These are phyloP conservation scores for Stichopus chloronotus DNA, from an alignment of 35 echinoderm and acorn worm genomes.

Conservation along the genomic window DNA sequence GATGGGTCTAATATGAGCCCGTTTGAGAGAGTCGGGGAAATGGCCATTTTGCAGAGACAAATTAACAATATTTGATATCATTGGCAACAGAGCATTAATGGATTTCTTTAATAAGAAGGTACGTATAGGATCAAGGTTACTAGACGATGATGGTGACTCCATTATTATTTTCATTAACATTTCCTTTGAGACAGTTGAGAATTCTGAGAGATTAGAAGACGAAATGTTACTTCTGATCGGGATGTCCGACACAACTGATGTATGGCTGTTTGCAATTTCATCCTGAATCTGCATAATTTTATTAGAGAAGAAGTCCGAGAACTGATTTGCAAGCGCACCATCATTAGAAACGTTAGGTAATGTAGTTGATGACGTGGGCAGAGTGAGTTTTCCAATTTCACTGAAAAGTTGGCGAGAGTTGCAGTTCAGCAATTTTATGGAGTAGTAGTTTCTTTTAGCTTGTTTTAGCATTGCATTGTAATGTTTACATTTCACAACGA, in stretches of 20 bases:
- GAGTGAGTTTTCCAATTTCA: conserved; percentile 10
- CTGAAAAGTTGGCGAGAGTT: conserved; percentile 37
- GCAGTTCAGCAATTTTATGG: conserved; percentile 1
- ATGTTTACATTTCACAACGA: not conserved
- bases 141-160: not conserved
- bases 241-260: no score
- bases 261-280: not conserved
- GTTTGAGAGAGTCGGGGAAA: not conserved
- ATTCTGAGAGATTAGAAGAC: no score
- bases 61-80: conserved; percentile 16
- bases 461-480: conserved; percentile 13
- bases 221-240: no score
- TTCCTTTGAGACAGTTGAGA: no score
- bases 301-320: conserved; percentile 14
- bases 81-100: not conserved
- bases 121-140: not conserved
- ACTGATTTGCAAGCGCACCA: not conserved
- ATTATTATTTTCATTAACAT: not conserved
- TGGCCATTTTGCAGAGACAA: not conserved
- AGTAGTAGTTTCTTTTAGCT: conserved; percentile 31
- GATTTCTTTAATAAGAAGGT: not conserved
- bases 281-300: not conserved
- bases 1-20: not conserved
- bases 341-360: conserved; percentile 6
- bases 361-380: conserved; percentile 1